Percentiles rank a stretch among this genome's conserved stretches.
These are phyloP conservation scores for Nephrotoma flavescens DNA, from an alignment of 2,888 invertebrate species.

Conservation along the genomic window DNA sequence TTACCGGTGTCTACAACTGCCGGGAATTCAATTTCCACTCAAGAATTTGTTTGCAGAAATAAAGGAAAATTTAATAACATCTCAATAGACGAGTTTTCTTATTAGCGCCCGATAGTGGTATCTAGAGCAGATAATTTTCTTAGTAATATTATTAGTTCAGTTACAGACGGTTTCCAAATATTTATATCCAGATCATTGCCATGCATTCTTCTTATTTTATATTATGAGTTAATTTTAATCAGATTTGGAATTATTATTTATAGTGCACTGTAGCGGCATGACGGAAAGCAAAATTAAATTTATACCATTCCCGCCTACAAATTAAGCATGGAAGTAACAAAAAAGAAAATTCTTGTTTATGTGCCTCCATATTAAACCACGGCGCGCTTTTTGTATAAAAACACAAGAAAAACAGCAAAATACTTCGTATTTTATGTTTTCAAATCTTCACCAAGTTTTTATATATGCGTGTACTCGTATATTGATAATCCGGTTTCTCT, in stretches of 20 bases:
- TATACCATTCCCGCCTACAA: not conserved
- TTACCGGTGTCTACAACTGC: no score
- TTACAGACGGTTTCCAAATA: no score
- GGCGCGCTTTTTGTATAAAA: not conserved
- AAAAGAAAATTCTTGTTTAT: not conserved
- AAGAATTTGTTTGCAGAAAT: no score
- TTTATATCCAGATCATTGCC: no score
- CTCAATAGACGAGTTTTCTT: no score
- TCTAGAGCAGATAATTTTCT: no score
- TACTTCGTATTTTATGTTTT: not conserved
- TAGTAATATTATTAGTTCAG: no score
- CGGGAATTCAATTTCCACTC: no score
- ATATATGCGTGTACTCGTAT: not conserved
- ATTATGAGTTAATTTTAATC: no score
- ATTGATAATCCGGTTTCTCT: not conserved
- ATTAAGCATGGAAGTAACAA: not conserved
- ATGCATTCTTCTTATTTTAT: no score
- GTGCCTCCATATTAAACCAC: not conserved
- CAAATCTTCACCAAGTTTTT: not conserved
- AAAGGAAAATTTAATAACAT: no score
- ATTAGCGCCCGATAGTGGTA: no score
- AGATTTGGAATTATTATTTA: not conserved
- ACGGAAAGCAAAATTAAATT: not conserved
- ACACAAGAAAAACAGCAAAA: not conserved
- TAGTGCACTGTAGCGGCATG: not conserved